Evolutionary conservation across 2,888 invertebrate species (phyloP).

Genomic region (Calameuta pallipes): DNA sequence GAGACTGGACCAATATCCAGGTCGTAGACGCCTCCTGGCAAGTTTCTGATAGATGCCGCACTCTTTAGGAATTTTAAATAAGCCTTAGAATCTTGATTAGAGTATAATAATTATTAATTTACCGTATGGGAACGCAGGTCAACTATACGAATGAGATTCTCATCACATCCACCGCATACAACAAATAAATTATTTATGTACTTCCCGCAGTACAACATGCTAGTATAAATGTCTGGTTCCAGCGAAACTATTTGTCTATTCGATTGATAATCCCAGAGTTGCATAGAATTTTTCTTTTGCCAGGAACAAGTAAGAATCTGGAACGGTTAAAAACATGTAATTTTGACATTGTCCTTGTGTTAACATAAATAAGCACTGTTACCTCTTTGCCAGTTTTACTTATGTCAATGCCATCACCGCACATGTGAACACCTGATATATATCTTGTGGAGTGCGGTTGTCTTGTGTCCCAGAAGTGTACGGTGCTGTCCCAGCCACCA

Average conservation of each 20-base stretch:
- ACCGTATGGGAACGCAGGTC: slow-evolving; percentile 72
- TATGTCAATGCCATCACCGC: slow-evolving; percentile 77
- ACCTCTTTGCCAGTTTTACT: slow-evolving; percentile 74
- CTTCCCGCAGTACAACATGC: slow-evolving; percentile 74
- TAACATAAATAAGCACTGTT: slow-evolving; percentile 15
- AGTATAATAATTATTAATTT: slow-evolving; percentile 39
- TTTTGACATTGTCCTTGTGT: background rate
- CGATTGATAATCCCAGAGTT: slow-evolving; percentile 76
- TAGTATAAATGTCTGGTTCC: slow-evolving; percentile 69
- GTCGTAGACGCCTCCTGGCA: slow-evolving; percentile 70
- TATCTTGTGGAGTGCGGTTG: slow-evolving; percentile 72
- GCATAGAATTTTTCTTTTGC: slow-evolving; percentile 72
- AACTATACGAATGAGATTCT: slow-evolving; percentile 72
- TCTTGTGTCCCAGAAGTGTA: slow-evolving; percentile 77
- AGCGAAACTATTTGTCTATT: slow-evolving; percentile 73
- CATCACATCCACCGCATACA: slow-evolving; percentile 73
- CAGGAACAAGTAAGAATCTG: slow-evolving; percentile 76
- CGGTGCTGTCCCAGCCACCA: slow-evolving; percentile 76
- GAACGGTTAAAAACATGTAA: slow-evolving; percentile 3
- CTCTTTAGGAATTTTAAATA: slow-evolving; percentile 65
- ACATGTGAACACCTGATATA: slow-evolving; percentile 73
- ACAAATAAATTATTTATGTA: slow-evolving; percentile 71
- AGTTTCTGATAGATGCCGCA: slow-evolving; percentile 68
- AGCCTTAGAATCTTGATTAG: slow-evolving; percentile 1
- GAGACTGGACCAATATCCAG: slow-evolving; percentile 69